These are phyloP conservation scores for Biston stratarius DNA, from an alignment of 2,888 invertebrate species.

Conservation along the genomic window DNA sequence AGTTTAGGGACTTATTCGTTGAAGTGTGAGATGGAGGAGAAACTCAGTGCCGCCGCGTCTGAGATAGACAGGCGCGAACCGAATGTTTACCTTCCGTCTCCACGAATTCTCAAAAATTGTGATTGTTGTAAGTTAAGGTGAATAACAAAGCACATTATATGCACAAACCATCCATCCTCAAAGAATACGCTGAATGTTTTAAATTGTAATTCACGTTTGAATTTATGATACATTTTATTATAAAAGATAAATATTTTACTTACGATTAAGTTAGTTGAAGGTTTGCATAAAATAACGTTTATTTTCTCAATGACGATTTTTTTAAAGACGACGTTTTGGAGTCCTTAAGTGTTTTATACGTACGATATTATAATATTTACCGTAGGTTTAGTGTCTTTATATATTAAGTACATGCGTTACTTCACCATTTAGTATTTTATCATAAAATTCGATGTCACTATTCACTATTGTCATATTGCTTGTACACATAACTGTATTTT, in stretches of 20 bases:
- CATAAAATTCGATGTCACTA: conserved; percentile 62
- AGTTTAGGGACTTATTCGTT: conserved; percentile 67
- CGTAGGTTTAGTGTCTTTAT: conserved; percentile 47
- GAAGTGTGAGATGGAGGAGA: conserved; percentile 51
- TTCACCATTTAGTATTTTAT: conserved; percentile 66
- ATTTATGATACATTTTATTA: conserved; percentile 86
- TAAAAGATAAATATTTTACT: conserved; percentile 82
- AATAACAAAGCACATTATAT: conserved; percentile 82
- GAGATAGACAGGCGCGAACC: conserved; percentile 37
- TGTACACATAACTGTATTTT: conserved; percentile 33
- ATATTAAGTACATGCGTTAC: conserved; percentile 52
- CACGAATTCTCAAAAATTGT: conserved; percentile 66
- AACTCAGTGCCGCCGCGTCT: conserved; percentile 34
- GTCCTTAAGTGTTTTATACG: conserved; percentile 75
- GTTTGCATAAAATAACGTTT: conserved; percentile 84
- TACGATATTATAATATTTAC: conserved; percentile 71
- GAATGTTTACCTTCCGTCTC: conserved; percentile 45
- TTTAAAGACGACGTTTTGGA: conserved; percentile 71
- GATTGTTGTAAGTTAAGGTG: conserved; percentile 80
- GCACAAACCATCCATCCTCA: conserved; percentile 86
- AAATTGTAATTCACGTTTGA: conserved; percentile 83
- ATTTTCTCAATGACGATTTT: conserved; percentile 76
- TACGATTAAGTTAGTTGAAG: conserved; percentile 84
- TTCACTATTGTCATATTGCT: conserved; percentile 48
- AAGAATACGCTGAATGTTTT: conserved; percentile 82